Percentiles rank a stretch among this genome's conserved stretches.
Evolutionary conservation across 2,113 vertebrate species (phyloP).

Genomic region (Carassius auratus): DNA sequence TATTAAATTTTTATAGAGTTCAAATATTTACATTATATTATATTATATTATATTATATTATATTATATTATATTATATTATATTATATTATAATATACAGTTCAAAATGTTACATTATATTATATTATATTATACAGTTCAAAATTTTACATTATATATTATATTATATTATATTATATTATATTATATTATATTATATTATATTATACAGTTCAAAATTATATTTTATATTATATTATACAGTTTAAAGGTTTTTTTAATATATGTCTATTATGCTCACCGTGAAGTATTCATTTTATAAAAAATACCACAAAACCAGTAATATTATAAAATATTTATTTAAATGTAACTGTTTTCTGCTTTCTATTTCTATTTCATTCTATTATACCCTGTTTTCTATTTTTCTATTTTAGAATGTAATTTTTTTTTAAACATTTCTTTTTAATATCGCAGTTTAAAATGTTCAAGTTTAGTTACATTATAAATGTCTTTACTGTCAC

Average conservation of each 20-base stretch:
- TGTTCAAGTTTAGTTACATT: neutral
- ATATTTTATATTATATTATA: no score
- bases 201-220: no score
- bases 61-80: no score
- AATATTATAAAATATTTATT: neutral
- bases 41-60: no score
- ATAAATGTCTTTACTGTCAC: neutral
- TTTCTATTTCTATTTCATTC: neutral
- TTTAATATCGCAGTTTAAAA: neutral
- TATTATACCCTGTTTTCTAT: neutral
- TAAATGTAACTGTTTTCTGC: neutral
- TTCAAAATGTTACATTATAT: no score
- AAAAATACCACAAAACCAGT: neutral
- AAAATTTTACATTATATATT: no score
- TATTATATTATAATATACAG: no score
- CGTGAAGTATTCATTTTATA: neutral
- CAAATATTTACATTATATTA: no score
- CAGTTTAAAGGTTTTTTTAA: neutral
- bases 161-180: no score
- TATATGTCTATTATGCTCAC: neutral
- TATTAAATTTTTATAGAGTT: no score
- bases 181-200: no score
- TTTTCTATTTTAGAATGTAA: neutral
- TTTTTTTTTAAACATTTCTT: neutral
- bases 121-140: no score